Evolutionary conservation across 2,797 vertebrate species (phyloP).

Genomic region (Morelia viridis): DNA sequence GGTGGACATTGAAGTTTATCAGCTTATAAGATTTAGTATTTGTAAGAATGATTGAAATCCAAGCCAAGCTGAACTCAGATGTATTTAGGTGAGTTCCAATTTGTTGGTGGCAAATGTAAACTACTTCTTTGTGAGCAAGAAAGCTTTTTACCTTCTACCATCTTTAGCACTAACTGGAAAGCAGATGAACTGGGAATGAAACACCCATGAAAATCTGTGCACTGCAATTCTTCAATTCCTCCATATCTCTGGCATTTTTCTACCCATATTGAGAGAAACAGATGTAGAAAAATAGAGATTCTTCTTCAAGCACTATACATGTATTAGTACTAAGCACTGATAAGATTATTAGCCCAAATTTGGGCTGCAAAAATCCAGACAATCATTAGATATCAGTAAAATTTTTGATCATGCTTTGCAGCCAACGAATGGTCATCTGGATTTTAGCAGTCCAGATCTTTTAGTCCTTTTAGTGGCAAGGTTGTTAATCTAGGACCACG

Average conservation of each 20-base stretch:
- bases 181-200: not conserved
- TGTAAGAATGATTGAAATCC: not conserved
- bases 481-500: not conserved
- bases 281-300: not conserved
- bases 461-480: not conserved
- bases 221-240: not conserved
- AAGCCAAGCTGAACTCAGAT: too few species aligned
- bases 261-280: not conserved
- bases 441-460: not conserved
- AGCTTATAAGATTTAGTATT: constrained; percentile 42
- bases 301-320: not conserved
- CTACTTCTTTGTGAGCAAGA: not conserved
- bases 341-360: not conserved
- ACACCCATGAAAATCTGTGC: not conserved
- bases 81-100: too few species aligned
- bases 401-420: not conserved
- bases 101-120: not conserved
- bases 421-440: not conserved
- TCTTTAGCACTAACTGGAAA: not conserved
- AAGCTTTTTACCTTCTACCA: not conserved
- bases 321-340: not conserved
- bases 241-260: not conserved
- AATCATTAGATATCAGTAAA: not conserved
- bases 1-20: constrained; percentile 16
- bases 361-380: not conserved